These are phyloP conservation scores for Tanytarsus gracilentus DNA, from an alignment of 2,888 invertebrate species.

Conservation along the genomic window DNA sequence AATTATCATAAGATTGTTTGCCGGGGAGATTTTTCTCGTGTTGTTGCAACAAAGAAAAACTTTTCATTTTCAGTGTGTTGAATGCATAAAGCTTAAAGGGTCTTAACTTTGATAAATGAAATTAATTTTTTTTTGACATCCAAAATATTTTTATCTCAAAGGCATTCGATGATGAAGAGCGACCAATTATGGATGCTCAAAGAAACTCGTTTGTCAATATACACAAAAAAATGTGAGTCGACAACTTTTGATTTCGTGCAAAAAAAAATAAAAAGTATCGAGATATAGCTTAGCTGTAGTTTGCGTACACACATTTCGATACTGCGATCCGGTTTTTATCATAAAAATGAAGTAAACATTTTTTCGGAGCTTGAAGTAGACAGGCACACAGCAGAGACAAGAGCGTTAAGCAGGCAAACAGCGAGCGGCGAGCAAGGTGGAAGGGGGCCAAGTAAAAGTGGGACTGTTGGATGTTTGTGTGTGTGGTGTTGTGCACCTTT, in stretches of 20 bases:
- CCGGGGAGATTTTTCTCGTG: too few species aligned
- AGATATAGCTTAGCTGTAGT: not conserved
- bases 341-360: not conserved
- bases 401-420: not conserved
- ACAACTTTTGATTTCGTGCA: conserved; percentile 9
- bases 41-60: too few species aligned
- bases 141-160: too few species aligned
- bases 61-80: too few species aligned
- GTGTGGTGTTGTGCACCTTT: not conserved
- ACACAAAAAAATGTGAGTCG: conserved; percentile 2
- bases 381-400: not conserved
- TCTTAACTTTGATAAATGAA: too few species aligned
- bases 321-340: not conserved
- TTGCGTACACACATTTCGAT: not conserved
- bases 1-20: too few species aligned
- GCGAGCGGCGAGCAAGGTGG: conserved; percentile 18
- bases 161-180: too few species aligned
- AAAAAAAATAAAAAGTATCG: not conserved
- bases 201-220: too few species aligned
- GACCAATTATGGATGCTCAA: too few species aligned
- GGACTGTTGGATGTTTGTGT: conserved; percentile 26
- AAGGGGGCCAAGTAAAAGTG: conserved; percentile 28
- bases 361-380: not conserved
- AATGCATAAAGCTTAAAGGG: too few species aligned
- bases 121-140: too few species aligned